Conservation (phyloP, 1,140 invertebrate species). For the Macrobrachium nipponense region DNA sequence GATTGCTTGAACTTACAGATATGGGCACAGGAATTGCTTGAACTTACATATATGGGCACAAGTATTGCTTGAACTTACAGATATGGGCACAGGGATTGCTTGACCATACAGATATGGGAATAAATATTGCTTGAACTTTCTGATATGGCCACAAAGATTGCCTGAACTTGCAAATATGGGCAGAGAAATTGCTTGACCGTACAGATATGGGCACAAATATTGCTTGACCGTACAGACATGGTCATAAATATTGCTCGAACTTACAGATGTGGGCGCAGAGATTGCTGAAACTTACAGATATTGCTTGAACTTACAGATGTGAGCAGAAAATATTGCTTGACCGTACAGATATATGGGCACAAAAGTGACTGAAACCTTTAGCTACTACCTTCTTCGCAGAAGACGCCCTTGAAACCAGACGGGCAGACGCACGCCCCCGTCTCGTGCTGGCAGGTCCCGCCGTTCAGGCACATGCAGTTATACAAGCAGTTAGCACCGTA, state of each 20-base stretch:
- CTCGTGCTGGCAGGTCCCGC: constrained; percentile 65
- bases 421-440: constrained; percentile 74
- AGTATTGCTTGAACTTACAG: neutral
- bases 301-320: neutral
- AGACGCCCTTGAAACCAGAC: constrained; percentile 81
- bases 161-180: too few species aligned
- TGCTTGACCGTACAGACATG: too few species aligned
- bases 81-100: neutral
- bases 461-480: constrained; percentile 84
- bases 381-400: constrained; percentile 73
- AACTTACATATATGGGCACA: neutral
- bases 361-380: too few species aligned
- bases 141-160: neutral
- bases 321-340: neutral
- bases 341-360: neutral
- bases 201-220: too few species aligned
- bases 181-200: too few species aligned
- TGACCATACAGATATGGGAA: neutral
- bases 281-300: too few species aligned
- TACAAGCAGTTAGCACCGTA: constrained; percentile 87
- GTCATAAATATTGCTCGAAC: too few species aligned
- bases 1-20: neutral
- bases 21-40: neutral
- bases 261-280: too few species aligned
- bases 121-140: too few species aligned